Evolutionary conservation across 2,113 vertebrate species (phyloP).

Genomic region (Tautogolabrus adspersus): DNA sequence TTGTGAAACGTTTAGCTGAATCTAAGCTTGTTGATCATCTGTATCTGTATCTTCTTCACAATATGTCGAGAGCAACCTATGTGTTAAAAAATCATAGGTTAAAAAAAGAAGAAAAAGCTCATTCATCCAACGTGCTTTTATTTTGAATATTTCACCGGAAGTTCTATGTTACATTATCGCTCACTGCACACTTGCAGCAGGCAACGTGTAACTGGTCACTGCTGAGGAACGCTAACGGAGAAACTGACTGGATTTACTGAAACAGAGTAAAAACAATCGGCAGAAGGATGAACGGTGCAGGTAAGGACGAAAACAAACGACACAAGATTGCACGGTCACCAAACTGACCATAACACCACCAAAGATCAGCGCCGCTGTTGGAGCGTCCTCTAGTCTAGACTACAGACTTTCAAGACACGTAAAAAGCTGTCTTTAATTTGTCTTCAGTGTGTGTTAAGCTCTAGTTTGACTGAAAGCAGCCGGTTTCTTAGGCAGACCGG

Average conservation of each 20-base stretch:
- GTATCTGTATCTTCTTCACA: too few species aligned
- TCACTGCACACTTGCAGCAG: background rate
- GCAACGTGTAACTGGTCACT: accelerated
- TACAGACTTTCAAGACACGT: too few species aligned
- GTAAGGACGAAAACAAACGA: slow-evolving; percentile 21
- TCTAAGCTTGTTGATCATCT: too few species aligned
- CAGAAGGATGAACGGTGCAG: slow-evolving; percentile 55
- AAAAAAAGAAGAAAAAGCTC: background rate
- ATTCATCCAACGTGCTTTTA: background rate
- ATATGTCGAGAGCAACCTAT: too few species aligned
- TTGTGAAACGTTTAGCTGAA: too few species aligned
- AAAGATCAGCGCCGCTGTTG: background rate
- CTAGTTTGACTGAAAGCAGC: too few species aligned
- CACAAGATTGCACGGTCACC: background rate
- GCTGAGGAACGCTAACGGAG: background rate
- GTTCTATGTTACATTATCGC: too few species aligned
- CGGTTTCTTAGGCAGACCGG: too few species aligned
- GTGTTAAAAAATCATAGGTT: too few species aligned
- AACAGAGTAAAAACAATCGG: accelerated
- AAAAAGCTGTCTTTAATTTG: too few species aligned
- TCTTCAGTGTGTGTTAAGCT: too few species aligned
- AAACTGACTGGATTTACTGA: background rate
- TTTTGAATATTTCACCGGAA: background rate
- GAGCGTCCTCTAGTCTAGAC: too few species aligned
- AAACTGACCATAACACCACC: background rate